Evolutionary conservation across 2,113 vertebrate species (phyloP).

Genomic region (Oceanodroma tethys): DNA sequence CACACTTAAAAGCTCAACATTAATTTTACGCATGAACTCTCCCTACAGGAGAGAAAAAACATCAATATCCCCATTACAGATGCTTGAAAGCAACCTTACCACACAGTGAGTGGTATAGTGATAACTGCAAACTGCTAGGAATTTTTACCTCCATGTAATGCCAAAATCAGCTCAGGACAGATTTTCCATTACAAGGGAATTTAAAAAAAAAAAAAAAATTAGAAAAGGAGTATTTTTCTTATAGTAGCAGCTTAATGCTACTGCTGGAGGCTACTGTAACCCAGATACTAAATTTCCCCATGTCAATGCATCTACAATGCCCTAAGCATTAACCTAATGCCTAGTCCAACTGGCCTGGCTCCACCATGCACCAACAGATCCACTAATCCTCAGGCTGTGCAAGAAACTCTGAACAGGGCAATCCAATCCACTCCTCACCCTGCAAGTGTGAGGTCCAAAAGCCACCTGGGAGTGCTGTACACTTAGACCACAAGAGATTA

Average conservation of each 20-base stretch:
- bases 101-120: background rate
- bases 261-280: background rate
- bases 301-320: background rate
- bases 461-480: background rate
- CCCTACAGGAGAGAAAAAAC: background rate
- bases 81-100: background rate
- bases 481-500: background rate
- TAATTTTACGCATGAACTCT: constrained; percentile 14
- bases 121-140: background rate
- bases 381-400: background rate
- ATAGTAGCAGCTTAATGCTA: background rate
- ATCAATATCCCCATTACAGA: constrained; percentile 31
- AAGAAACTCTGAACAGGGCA: background rate
- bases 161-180: constrained; percentile 6
- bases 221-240: background rate
- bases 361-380: background rate
- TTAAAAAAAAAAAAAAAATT: background rate
- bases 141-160: background rate
- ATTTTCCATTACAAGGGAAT: background rate
- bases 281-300: background rate
- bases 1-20: background rate
- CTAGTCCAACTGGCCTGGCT: background rate
- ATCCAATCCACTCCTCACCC: background rate
- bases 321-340: background rate
- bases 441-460: background rate